Percentiles rank a stretch among this genome's conserved stretches.
phyloP scores from a whole-genome alignment of 2,113 vertebrate genomes.

The Todiramphus chloris region DNA sequence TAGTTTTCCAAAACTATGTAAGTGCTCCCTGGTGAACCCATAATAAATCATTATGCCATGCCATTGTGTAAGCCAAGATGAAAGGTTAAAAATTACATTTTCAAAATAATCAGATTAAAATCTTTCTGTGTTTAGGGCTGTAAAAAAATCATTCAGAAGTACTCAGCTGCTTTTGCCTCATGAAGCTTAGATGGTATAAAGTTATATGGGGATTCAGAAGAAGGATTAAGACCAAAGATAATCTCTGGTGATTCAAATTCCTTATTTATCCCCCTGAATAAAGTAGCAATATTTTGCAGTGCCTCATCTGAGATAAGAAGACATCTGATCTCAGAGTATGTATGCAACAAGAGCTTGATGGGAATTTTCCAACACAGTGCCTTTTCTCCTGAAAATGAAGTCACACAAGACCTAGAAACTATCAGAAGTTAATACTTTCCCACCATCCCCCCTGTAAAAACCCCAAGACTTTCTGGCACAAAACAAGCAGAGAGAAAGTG shows the following conservation, averaged over 20 bases:
- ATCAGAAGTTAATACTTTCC: background rate
- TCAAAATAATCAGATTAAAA: background rate
- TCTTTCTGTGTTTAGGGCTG: background rate
- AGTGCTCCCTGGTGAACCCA: background rate
- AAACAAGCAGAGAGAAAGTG: background rate
- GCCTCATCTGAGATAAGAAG: background rate
- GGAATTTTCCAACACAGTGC: background rate
- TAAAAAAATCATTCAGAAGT: background rate
- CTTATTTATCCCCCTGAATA: background rate
- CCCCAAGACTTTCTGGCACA: background rate
- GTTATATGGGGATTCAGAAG: background rate
- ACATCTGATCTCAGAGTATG: background rate
- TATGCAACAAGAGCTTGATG: background rate
- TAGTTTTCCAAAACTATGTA: background rate
- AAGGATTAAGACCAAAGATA: background rate
- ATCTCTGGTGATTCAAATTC: background rate
- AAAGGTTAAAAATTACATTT: background rate
- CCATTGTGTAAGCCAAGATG: background rate
- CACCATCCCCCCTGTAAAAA: background rate
- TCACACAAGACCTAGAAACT: background rate
- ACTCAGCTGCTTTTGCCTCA: background rate
- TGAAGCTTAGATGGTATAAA: background rate
- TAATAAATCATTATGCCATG: background rate
- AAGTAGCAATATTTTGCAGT: background rate
- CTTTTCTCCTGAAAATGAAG: background rate